Evolutionary conservation across 2,888 invertebrate genomes (phyloP), one percentile per base, ranked within the genome.

Genomic region (Andrena haemorrhoa): DNA sequence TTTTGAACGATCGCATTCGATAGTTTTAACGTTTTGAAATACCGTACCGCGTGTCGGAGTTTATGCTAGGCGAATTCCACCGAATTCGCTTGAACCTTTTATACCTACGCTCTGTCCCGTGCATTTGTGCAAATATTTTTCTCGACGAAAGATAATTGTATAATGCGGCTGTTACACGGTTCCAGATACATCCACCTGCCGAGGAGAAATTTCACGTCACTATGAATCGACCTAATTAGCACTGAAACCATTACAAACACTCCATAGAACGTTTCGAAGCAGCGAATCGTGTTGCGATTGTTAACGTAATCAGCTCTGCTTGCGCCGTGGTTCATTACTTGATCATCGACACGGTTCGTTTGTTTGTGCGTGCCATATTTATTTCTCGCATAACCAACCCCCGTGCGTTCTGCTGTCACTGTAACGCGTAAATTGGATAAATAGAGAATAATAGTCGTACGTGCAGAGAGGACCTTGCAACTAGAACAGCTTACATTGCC

Each of bases 221-320:
- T 35, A 26, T 49, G 71, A 75, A 71, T 74, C 35, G 66, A 71
- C 63, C 71, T 60, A 79, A 61, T 35, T 33, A 61, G 33, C 61
- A 33, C 10, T 12, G 31, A 47, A 47, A 23, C 58, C 20, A 60
- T 60, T 7, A 35, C 29, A 64, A 51, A 53, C 33, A 51, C 16
- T 53, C 26, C 23, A 23, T 26, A 26, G 51, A 23, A 61, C 35
- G 10, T 60, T 8, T 20, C n/a, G 35, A 12, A 47, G 10, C 69
- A 68, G 23, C 12, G 53, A 74, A 66, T 63, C 47, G 60, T 53
- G 53, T 79, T 66, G 35, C 35, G 60, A 79, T 71, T 81, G 78
- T 78, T 77, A 63, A 69, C 64, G 53, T 53, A 69, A 81, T 81
- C 72, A 69, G 49, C 41, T 58, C n/a, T 10, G 20, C 31, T 33